Base-by-base conservation (phyloP, 1,140 invertebrate species). In the Pygmarrhopalites habei region DNA sequence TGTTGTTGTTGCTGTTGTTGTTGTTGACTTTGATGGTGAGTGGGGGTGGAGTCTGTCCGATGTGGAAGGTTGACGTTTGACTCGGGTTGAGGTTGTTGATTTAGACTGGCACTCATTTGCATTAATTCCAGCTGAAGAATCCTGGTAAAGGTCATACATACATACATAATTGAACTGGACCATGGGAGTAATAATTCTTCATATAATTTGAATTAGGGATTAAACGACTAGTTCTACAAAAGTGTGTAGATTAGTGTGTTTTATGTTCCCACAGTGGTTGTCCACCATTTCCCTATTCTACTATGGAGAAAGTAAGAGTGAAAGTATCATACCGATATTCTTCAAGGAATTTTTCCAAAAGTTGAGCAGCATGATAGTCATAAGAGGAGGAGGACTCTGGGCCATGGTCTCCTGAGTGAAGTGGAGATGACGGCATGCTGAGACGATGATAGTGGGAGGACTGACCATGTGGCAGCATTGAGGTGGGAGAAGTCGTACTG, bases 281-380 rank as follows among this genome's bases (percentile, higher is more conserved):
- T n/a, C n/a, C n/a, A n/a, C n/a, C n/a, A n/a, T n/a, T n/a, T n/a
- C n/a, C n/a, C n/a, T n/a, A n/a, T n/a, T n/a, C n/a, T n/a, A n/a
- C n/a, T n/a, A n/a, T n/a, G n/a, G n/a, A n/a, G n/a, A n/a, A n/a
- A n/a, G n/a, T n/a, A n/a, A n/a, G n/a, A n/a, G n/a, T n/a, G n/a
- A n/a, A n/a, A n/a, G n/a, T n/a, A n/a, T n/a, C n/a, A n/a, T n/a
- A n/a, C 66, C 85, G 79, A 72, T 88, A 89, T 70, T 89, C 86
- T 72, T 87, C 85, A 29, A 88, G 78, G 73, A 88, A 88, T n/a
- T n/a, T n/a, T 32, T 82, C 80, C 71, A 88, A 86, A 46, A 89
- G 74, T 72, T 88, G 86, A 2, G 85, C 84, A 0, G 85, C 83
- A 73, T 86, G 83, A 73, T 87, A 88, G 69, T 87, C 85, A 72